Conservation (phyloP, 2,113 vertebrate genomes). For the Poecile atricapillus region DNA sequence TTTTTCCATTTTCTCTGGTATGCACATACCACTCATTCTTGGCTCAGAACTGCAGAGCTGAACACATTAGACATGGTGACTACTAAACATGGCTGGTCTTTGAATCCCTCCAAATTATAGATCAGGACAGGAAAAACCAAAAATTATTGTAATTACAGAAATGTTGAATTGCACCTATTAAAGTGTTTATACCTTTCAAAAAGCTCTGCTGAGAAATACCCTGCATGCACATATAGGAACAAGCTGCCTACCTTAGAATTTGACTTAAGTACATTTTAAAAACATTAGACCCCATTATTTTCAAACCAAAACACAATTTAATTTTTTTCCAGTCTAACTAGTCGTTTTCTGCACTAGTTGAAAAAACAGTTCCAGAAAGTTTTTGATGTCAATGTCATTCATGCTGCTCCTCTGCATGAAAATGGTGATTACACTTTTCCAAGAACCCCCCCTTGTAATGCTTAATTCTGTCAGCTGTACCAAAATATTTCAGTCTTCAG, state of each 20-base stretch:
- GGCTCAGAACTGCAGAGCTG: not conserved
- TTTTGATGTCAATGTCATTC: not conserved
- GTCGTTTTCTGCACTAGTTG: not conserved
- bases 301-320: not conserved
- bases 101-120: constrained; percentile 5
- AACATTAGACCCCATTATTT: not conserved
- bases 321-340: not conserved
- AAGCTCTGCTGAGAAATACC: not conserved
- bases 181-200: not conserved
- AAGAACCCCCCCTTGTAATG: not conserved
- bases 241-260: not conserved
- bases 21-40: constrained; percentile 46
- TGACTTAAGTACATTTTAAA: not conserved
- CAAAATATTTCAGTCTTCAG: not conserved
- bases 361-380: not conserved
- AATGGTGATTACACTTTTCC: not conserved
- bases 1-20: not conserved
- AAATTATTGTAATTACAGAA: not conserved
- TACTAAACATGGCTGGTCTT: not conserved
- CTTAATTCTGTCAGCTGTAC: not conserved
- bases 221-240: not conserved
- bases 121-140: not conserved
- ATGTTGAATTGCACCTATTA: not conserved
- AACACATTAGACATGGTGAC: constrained; percentile 32
- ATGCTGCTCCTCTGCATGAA: not conserved